Conservation (phyloP, 1,140 invertebrate genomes). For the Heliconius melpomene region DNA sequence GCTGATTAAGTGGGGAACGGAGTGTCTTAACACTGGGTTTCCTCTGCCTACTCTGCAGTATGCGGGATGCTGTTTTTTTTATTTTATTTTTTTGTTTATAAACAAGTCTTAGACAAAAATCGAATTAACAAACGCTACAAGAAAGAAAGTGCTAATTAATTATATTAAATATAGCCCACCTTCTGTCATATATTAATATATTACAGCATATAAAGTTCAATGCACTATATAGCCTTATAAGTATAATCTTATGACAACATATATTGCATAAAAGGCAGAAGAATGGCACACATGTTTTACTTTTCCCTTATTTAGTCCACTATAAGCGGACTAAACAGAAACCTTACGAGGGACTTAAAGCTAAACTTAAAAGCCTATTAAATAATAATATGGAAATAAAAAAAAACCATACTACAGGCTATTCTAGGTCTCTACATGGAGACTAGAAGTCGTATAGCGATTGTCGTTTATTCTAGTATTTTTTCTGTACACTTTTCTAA, state of each 20-base stretch:
- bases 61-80: no score
- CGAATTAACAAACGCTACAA: neutral
- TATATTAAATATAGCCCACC: neutral
- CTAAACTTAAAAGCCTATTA: constrained; percentile 23
- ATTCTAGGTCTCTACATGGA: neutral
- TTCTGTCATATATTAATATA: neutral
- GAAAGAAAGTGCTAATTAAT: neutral
- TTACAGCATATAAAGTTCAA: neutral
- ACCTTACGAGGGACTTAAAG: constrained; percentile 19
- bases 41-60: no score
- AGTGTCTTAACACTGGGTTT: no score
- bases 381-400: constrained; percentile 15
- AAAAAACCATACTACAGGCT: neutral
- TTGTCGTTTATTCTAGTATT: constrained; percentile 19
- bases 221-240: neutral
- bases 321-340: constrained; percentile 19
- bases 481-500: neutral
- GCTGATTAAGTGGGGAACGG: no score
- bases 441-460: constrained; percentile 12
- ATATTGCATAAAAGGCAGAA: constrained; percentile 18
- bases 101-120: neutral
- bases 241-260: neutral
- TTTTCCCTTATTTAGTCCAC: constrained; percentile 20
- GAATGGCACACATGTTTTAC: neutral
- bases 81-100: no score